These are phyloP conservation scores for Ophion ventricosus DNA, from an alignment of 2,888 invertebrate species.

Conservation along the genomic window DNA sequence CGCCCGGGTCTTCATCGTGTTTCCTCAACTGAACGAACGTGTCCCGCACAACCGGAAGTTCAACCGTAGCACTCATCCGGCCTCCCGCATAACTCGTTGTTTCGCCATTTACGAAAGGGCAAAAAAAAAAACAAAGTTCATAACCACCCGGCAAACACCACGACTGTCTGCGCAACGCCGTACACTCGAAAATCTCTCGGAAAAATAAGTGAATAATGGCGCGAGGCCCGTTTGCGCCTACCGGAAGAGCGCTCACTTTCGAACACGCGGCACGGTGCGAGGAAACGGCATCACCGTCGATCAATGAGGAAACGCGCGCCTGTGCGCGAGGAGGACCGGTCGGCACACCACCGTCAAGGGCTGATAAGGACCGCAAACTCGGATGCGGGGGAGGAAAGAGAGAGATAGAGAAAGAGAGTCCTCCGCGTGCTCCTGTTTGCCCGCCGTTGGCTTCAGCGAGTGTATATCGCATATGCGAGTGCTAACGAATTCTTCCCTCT, in stretches of 20 bases:
- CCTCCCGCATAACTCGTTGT: too few species aligned
- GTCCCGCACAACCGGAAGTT: too few species aligned
- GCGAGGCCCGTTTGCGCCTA: constrained; percentile 25
- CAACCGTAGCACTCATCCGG: too few species aligned
- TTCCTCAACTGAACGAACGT: too few species aligned
- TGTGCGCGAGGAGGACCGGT: constrained; percentile 53
- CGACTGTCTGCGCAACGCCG: too few species aligned
- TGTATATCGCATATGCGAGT: constrained; percentile 36
- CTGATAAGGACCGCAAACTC: not conserved
- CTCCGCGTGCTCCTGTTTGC: constrained; percentile 29
- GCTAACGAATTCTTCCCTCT: constrained; percentile 63
- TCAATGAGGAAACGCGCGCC: constrained; percentile 49
- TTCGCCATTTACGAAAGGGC: too few species aligned
- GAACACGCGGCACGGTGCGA: not conserved
- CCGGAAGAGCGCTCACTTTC: constrained; percentile 18
- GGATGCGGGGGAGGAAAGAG: not conserved
- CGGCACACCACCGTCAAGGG: constrained; percentile 4
- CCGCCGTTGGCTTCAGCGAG: not conserved
- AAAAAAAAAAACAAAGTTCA: too few species aligned
- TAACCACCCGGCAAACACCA: too few species aligned
- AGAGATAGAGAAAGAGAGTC: constrained; percentile 17
- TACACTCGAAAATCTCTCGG: not conserved
- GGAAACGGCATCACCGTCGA: constrained; percentile 50
- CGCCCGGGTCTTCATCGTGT: too few species aligned
- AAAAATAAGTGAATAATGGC: not conserved